Conservation (phyloP, 2,797 vertebrate species). For the Naso thynnoides region DNA sequence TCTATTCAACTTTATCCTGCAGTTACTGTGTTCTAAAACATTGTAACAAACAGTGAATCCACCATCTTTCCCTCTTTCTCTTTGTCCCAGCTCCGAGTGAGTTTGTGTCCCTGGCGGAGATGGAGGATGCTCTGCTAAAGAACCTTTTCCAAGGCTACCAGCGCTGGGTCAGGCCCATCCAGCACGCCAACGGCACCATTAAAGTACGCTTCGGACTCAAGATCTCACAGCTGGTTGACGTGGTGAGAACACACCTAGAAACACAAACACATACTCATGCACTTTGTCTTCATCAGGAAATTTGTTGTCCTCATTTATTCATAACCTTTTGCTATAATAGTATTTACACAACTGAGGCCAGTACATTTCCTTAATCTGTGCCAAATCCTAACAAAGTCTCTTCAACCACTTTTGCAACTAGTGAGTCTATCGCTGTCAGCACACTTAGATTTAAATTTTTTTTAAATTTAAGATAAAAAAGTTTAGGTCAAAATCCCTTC, state of each 20-base stretch:
- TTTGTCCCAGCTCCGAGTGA: conserved; percentile 73
- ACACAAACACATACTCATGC: not conserved
- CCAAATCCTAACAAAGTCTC: not conserved
- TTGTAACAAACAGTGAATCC: not conserved
- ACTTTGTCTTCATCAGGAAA: not conserved
- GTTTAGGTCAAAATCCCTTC: not conserved
- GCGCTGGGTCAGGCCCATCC: conserved; percentile 95
- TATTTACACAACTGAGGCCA: not conserved
- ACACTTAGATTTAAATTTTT: not conserved
- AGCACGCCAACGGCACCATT: conserved; percentile 90
- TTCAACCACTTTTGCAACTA: not conserved
- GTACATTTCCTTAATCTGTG: not conserved
- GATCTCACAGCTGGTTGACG: conserved; percentile 97
- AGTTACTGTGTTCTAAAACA: not conserved
- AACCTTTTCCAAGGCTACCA: conserved; percentile 94
- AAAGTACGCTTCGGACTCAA: conserved; percentile 94
- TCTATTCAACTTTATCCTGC: not conserved
- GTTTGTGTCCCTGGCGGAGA: conserved; percentile 88
- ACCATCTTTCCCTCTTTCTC: not conserved
- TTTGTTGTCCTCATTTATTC: not conserved
- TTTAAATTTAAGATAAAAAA: not conserved
- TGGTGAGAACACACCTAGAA: conserved; percentile 85
- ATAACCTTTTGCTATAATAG: not conserved
- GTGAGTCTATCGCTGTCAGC: not conserved
- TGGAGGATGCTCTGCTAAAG: conserved; percentile 90